These are phyloP conservation scores for Arctia plantaginis DNA, from an alignment of 2,888 invertebrate genomes.

Conservation along the genomic window DNA sequence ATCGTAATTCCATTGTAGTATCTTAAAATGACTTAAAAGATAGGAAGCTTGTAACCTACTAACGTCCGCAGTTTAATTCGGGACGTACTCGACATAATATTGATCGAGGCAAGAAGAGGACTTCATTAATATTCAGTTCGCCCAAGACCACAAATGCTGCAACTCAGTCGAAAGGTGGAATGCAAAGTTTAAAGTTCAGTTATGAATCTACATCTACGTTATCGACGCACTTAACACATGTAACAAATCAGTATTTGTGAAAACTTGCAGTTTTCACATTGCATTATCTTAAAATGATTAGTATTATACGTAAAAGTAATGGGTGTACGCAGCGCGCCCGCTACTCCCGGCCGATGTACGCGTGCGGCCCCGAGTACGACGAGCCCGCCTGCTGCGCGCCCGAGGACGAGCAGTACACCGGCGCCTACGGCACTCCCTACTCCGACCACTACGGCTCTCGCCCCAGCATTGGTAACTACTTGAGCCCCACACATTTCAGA, in stretches of 20 bases:
- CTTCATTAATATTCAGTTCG: neutral
- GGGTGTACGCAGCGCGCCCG: conserved; percentile 83
- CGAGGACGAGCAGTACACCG: conserved; percentile 96
- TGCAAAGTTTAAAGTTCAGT: neutral
- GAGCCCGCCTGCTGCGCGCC: conserved; percentile 97
- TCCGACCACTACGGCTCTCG: conserved; percentile 96
- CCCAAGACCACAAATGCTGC: neutral
- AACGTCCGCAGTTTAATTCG: neutral
- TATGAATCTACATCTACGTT: too few relatives aligned
- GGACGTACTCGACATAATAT: neutral
- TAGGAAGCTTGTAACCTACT: neutral
- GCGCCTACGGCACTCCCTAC: conserved; percentile 95
- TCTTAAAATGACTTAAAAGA: neutral
- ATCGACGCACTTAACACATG: too few relatives aligned
- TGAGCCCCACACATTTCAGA: neutral
- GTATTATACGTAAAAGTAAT: neutral
- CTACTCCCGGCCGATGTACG: conserved; percentile 90
- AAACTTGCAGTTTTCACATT: too few relatives aligned
- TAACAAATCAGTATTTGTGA: too few relatives aligned
- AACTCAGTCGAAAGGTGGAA: neutral
- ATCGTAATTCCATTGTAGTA: neutral
- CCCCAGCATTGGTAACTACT: conserved; percentile 89
- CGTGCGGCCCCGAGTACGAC: conserved; percentile 94
- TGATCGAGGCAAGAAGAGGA: neutral
- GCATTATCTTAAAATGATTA: neutral